Percentiles rank a stretch among this genome's conserved stretches.
Conservation (phyloP, 2,113 vertebrate species). For the Plectropomus leopardus region DNA sequence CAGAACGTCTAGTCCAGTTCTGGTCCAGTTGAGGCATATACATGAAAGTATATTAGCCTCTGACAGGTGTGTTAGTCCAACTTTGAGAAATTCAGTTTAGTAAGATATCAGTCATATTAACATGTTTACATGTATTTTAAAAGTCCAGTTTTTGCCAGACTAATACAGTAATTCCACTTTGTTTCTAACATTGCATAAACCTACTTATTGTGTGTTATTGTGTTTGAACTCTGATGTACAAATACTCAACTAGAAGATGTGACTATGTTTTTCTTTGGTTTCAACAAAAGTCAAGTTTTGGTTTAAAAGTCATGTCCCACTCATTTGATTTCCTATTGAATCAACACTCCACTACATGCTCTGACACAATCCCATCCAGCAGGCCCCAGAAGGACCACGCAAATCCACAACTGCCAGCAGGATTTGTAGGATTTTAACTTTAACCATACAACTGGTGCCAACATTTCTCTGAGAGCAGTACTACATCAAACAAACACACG, state of each 20-base stretch:
- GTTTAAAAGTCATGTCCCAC: background rate
- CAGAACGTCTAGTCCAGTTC: too few species aligned
- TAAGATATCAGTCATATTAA: too few species aligned
- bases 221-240: background rate
- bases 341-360: background rate
- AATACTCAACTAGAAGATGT: background rate
- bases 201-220: background rate
- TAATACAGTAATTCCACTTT: too few species aligned
- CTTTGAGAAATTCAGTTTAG: too few species aligned
- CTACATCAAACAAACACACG: background rate
- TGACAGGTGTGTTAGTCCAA: too few species aligned
- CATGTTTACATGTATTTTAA: too few species aligned
- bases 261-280: background rate
- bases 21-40: too few species aligned
- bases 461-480: constrained; percentile 19
- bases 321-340: background rate
- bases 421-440: constrained; percentile 29
- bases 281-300: too few species aligned
- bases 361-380: constrained; percentile 16
- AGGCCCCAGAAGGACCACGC: constrained; percentile 3
- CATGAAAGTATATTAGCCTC: too few species aligned
- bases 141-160: too few species aligned
- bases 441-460: constrained; percentile 6
- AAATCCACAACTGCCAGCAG: background rate
- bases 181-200: too few species aligned